Percentiles rank a stretch among this genome's conserved stretches.
phyloP scores from a whole-genome alignment of 1,140 invertebrate genomes.

The Microplitis demolitor region DNA sequence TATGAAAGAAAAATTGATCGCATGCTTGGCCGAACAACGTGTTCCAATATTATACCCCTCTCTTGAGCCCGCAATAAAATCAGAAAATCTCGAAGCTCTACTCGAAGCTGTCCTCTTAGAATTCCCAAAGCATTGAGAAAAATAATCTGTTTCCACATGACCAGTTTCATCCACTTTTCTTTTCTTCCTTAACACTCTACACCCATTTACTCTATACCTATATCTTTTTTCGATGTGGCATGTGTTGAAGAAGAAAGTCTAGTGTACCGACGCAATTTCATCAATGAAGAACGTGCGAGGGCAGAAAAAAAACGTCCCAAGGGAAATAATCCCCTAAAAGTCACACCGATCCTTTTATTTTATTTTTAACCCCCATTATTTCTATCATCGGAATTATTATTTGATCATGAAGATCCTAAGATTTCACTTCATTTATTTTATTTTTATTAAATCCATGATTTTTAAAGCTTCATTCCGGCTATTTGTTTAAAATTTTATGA shows the following conservation, averaged over 20 bases:
- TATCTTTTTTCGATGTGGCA: background rate
- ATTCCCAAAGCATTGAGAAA: slow-evolving; percentile 3
- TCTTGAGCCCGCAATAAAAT: slow-evolving; percentile 23
- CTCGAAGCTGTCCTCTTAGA: background rate
- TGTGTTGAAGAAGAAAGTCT: background rate
- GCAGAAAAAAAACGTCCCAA: slow-evolving; percentile 13
- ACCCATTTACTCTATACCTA: background rate
- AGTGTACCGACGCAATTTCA: background rate
- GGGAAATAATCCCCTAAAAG: slow-evolving; percentile 29
- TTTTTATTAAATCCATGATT: background rate
- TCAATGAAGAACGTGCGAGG: background rate
- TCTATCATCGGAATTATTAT: background rate
- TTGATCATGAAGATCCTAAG: background rate
- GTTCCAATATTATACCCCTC: slow-evolving; percentile 15
- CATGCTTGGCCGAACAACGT: slow-evolving; percentile 14
- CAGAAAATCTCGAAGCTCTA: background rate
- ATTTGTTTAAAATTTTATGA: background rate
- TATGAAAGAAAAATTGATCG: slow-evolving; percentile 29
- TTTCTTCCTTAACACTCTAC: background rate
- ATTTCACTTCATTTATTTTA: background rate
- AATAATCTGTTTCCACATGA: slow-evolving; percentile 33
- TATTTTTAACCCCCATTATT: background rate
- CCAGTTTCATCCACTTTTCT: slow-evolving; percentile 19
- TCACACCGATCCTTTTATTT: slow-evolving; percentile 6
- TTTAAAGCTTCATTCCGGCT: background rate